phyloP scores from a whole-genome alignment of 2,113 vertebrate species.

The Hippopotamus amphibius region DNA sequence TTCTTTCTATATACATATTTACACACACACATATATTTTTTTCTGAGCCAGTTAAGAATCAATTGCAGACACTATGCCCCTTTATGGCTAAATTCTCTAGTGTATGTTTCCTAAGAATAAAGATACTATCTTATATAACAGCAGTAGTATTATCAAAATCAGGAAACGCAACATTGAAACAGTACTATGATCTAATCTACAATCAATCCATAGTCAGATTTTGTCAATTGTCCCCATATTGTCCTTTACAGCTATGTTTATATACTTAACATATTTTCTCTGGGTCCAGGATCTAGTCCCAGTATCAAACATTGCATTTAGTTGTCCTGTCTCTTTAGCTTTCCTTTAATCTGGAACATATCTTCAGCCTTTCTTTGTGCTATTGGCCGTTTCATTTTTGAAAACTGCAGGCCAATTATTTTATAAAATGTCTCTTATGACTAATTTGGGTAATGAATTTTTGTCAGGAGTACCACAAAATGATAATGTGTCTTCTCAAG shows the following conservation, averaged over 20 bases:
- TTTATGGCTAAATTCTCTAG: constrained; percentile 12
- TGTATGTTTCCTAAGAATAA: constrained; percentile 10
- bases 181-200: neutral
- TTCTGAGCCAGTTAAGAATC: neutral
- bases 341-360: constrained; percentile 20
- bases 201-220: neutral
- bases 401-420: neutral
- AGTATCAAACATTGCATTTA: neutral
- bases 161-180: neutral
- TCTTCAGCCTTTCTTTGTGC: constrained; percentile 18
- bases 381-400: constrained; percentile 2
- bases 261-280: neutral
- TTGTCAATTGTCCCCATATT: neutral
- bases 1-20: neutral
- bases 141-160: neutral
- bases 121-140: neutral
- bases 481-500: neutral
- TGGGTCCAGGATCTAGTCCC: neutral
- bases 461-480: constrained; percentile 15
- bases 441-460: neutral
- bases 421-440: constrained; percentile 30
- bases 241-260: neutral
- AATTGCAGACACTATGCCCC: neutral
- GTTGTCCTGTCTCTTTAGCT: neutral
- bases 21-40: neutral